Conservation (phyloP, 2,797 vertebrate genomes). For the Arctocebus calabarensis region DNA sequence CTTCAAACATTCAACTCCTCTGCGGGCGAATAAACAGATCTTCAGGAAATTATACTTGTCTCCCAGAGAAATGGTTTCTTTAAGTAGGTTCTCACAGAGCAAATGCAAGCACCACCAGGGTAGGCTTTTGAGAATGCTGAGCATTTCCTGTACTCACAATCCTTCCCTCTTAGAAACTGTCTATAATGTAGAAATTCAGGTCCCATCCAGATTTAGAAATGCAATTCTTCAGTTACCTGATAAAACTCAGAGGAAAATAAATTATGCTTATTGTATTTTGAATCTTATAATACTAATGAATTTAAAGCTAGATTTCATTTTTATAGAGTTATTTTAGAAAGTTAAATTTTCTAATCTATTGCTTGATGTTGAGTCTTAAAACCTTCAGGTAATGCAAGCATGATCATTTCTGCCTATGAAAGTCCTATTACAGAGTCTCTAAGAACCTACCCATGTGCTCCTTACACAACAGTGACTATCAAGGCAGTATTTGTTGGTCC, state of each 20-base stretch:
- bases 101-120: slow-evolving; percentile 51
- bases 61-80: slow-evolving; percentile 64
- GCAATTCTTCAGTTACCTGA: slow-evolving; percentile 40
- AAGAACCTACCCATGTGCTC: neutral
- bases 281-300: neutral
- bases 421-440: neutral
- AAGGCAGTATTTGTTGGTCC: neutral
- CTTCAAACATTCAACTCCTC: slow-evolving; percentile 42
- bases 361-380: neutral
- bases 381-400: neutral
- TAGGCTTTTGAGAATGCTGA: slow-evolving; percentile 73
- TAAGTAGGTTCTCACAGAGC: slow-evolving; percentile 61
- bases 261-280: slow-evolving; percentile 6
- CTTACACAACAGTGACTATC: neutral
- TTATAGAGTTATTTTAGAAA: slow-evolving; percentile 22
- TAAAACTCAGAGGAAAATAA: slow-evolving; percentile 30
- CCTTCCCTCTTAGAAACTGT: slow-evolving; percentile 42
- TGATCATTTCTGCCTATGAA: neutral
- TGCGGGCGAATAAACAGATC: slow-evolving; percentile 55
- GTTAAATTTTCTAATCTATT: neutral
- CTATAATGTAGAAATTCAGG: slow-evolving; percentile 34
- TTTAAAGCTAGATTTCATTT: neutral
- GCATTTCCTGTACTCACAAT: slow-evolving; percentile 72
- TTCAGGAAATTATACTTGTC: slow-evolving; percentile 49
- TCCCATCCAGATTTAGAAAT: slow-evolving; percentile 25